Evolutionary conservation across 2,888 invertebrate genomes (phyloP), one percentile per base, ranked within the genome.

Genomic region (Leistus spinibarbis): DNA sequence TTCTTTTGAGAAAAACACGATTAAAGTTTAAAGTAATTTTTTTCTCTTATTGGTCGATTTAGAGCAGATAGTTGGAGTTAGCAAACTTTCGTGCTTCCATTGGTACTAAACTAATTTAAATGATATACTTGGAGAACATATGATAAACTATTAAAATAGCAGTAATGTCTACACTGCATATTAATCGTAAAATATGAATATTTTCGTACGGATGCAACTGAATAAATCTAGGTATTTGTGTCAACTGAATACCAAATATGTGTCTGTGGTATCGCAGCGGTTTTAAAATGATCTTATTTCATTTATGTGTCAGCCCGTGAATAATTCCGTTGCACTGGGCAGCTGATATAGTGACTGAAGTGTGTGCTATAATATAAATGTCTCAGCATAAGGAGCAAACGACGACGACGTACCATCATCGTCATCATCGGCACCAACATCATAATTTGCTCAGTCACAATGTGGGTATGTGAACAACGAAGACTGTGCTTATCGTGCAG

Each of bases 401-500:
- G 24, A 64, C 23, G 20, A 10, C 24, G 64, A 23, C 23, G 64
- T 64, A 23, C 16, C 23, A 57, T 57, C 17, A 19, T 57, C 17
- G 57, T 57, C 17, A 57, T 16, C 17, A 57, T n/a, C 20, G 17
- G 7, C 57, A 57, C 20, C 20, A 23, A 64, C 17, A 16, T 13
- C 23, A 64, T 64, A 64, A 24, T 64, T 64, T 64, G 64, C 64
- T 64, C 64, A 64, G 64, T 23, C 64, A 64, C 64, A 64, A 64
- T 27, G 24, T 64, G 22, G 24, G 27, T 20, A 64, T 64, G 24
- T 64, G 24, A 64, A 64, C 64, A 64, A 64, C 64, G 64, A 64
- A 64, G 24, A 20, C 64, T 24, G 60, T 60, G 60, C 60, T 60
- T 40, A 40, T 5, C 3, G 40, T 40, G 4, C 4, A 40, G 40